phyloP scores from a whole-genome alignment of 2,113 vertebrate genomes.

The Myotis brandtii region DNA sequence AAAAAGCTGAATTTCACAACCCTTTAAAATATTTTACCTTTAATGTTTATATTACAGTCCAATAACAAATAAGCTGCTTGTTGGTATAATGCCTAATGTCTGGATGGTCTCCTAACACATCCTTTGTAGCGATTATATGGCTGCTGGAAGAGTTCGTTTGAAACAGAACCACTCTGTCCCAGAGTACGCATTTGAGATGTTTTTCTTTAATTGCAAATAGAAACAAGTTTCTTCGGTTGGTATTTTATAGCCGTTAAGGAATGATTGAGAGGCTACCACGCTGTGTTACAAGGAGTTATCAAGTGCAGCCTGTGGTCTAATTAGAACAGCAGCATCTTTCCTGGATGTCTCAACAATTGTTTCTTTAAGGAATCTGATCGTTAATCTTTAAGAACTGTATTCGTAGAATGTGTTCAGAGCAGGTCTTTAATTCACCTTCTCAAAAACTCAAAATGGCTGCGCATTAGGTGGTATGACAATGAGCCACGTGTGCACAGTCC shows the following conservation, averaged over 20 bases:
- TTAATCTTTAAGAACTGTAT: slow-evolving; percentile 28
- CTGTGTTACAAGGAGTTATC: background rate
- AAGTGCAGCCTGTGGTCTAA: background rate
- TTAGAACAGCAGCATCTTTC: background rate
- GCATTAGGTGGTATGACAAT: background rate
- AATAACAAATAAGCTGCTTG: background rate
- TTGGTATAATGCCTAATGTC: background rate
- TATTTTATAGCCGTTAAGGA: background rate
- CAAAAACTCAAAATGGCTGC: background rate
- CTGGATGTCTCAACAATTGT: background rate
- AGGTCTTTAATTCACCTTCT: background rate
- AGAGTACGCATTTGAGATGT: background rate
- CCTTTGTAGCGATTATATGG: background rate
- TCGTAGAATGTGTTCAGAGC: background rate
- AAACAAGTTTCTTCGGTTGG: background rate
- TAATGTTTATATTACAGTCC: background rate
- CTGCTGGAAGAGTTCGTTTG: background rate
- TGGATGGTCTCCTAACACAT: background rate
- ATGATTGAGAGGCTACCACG: background rate
- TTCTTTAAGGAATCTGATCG: background rate
- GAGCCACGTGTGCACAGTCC: background rate
- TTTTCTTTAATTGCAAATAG: background rate
- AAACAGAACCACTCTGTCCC: background rate
- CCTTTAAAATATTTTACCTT: background rate
- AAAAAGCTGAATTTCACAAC: background rate